Conservation (phyloP, 2,888 invertebrate genomes). For the Melipona beecheii region DNA sequence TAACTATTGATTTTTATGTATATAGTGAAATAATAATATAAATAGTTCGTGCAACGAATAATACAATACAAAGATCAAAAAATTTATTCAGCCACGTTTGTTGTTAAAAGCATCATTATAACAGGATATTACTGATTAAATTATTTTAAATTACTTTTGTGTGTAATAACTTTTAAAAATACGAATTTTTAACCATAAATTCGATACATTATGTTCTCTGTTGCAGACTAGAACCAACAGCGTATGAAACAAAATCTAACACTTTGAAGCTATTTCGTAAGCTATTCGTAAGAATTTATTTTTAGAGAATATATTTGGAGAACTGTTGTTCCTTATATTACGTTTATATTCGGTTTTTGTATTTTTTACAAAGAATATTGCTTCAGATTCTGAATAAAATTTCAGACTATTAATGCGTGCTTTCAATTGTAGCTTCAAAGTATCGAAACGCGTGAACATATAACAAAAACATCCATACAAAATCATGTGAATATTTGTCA, state of each 20-base stretch:
- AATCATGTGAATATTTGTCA: conserved; percentile 24
- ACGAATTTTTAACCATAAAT: conserved; percentile 37
- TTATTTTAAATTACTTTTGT: conserved; percentile 46
- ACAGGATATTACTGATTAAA: conserved; percentile 37
- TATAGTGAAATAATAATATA: conserved; percentile 1
- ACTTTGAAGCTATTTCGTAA: conserved; percentile 43
- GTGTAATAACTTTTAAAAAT: background rate
- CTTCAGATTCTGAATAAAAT: background rate
- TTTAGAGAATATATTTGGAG: background rate
- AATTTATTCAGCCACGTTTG: conserved; percentile 49
- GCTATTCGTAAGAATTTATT: conserved; percentile 3
- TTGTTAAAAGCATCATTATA: conserved; percentile 49
- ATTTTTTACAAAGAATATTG: conserved; percentile 25
- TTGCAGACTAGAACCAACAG: conserved; percentile 53
- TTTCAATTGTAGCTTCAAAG: conserved; percentile 38
- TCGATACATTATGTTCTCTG: conserved; percentile 43
- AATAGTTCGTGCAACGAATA: background rate
- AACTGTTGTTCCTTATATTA: conserved; percentile 5
- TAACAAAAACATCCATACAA: conserved; percentile 36
- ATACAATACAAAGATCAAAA: conserved; percentile 51
- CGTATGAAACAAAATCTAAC: conserved; percentile 41
- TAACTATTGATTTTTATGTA: conserved; percentile 7
- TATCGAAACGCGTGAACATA: conserved; percentile 25
- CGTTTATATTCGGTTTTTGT: background rate
- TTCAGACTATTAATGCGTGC: background rate